Base-by-base conservation (phyloP, 2,113 vertebrate species). In the Ctenomys sociabilis region DNA sequence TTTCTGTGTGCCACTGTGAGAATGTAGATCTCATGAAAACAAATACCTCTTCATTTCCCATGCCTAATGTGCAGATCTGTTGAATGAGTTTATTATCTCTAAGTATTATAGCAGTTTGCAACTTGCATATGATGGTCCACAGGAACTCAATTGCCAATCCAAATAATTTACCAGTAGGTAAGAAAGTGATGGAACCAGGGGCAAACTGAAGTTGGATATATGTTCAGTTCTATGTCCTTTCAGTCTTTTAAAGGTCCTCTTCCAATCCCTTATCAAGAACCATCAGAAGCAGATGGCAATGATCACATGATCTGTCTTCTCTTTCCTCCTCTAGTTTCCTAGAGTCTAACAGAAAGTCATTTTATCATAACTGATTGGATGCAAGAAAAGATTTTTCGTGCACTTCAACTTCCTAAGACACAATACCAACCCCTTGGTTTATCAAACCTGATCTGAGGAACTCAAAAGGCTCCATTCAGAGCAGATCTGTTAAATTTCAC, bases 141-240 rank as follows among this genome's bases (percentile, higher is more conserved):
- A 89, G n/a, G 92, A 94, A 97, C 11, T 24, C 70, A 94, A 93
- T 45, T 68, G 78, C 11, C 43, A 94, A 91, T 80, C 64, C 52
- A 95, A 85, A 88, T 64, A 95, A 89, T 52, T 83, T 43, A 92
- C 68, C 85, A 84, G 54, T 59, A 78, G 10, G 17, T 83, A 43
- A 84, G 68, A 84, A 87, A 94, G 37, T 52, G 24, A 12, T 70
- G 40, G 45, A 49, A 24, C 37, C 49, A 64, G 49, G 75, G 11
- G 21, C 14, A 70, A 92, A 77, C 7, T 54, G 40, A 94, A 86
- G 13, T 73, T 49, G 11, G 45, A 21, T 77, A 7, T 37, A 57
- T 72, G 28, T 66, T 84, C 43, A 73, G 30, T 16, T 80, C 28
- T 52, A 6, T 81, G 59, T 73, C 73, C 43, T 16, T 72, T 93